Evolutionary conservation across 2,113 vertebrate species (phyloP).

Genomic region (Melanerpes aurifrons): DNA sequence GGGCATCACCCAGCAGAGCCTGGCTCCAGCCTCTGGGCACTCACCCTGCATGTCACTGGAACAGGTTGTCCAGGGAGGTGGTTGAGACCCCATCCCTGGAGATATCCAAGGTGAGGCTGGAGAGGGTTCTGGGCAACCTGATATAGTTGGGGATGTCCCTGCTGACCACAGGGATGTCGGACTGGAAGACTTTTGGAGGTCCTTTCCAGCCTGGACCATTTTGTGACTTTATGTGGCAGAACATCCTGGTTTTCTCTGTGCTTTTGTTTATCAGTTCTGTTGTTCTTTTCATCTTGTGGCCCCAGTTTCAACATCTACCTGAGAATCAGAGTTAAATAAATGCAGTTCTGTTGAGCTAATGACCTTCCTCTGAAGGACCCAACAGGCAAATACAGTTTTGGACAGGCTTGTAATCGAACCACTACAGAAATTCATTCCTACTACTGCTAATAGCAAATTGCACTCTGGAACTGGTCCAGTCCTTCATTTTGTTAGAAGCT

Average conservation of each 20-base stretch:
- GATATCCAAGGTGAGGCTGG: too few relatives aligned
- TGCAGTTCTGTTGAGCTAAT: neutral
- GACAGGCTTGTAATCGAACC: neutral
- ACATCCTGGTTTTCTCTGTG: neutral
- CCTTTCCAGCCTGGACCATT: too few relatives aligned
- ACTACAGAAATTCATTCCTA: neutral
- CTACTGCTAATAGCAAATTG: neutral
- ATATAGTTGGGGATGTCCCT: too few relatives aligned
- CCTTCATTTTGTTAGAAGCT: neutral
- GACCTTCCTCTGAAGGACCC: neutral
- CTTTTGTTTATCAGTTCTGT: neutral
- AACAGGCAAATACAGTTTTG: neutral
- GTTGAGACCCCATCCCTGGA: too few relatives aligned
- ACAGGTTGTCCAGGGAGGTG: too few relatives aligned
- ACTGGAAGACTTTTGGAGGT: too few relatives aligned
- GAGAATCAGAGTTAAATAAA: neutral
- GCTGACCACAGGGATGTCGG: too few relatives aligned
- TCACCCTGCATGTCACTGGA: too few relatives aligned
- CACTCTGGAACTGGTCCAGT: neutral
- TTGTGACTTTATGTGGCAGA: neutral
- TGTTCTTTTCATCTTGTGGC: neutral
- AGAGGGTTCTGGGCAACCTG: too few relatives aligned
- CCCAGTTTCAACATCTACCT: neutral
- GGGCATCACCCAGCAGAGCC: too few relatives aligned
- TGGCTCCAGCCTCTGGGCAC: too few relatives aligned